phyloP scores from a whole-genome alignment of 2,888 invertebrate genomes.

The Parapristionchus giblindavisi region DNA sequence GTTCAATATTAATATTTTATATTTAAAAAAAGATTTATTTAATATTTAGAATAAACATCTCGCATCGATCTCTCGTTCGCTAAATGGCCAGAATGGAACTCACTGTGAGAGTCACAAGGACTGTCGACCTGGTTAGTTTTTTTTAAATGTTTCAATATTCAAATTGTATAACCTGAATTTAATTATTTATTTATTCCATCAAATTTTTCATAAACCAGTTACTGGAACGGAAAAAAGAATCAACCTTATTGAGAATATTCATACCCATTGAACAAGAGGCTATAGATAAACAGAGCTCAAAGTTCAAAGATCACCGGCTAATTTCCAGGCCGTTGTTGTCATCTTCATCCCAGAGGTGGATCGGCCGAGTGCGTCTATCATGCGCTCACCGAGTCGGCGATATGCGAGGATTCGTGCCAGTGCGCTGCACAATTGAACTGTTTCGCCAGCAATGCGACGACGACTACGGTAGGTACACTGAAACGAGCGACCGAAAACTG shows the following conservation, averaged over 20 bases:
- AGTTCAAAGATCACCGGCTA: too few relatives aligned
- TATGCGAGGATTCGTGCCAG: slow-evolving; percentile 21
- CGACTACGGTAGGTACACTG: slow-evolving; percentile 20
- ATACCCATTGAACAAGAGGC: neutral
- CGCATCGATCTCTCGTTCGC: slow-evolving; percentile 19
- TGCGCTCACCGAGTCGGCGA: neutral
- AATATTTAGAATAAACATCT: slow-evolving; percentile 5
- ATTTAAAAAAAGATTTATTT: too few relatives aligned
- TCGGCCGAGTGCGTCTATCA: slow-evolving; percentile 8
- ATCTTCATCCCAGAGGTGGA: neutral
- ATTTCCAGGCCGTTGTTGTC: slow-evolving; percentile 11
- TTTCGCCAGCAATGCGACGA: neutral
- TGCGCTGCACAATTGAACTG: slow-evolving; percentile 18
- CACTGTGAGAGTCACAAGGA: slow-evolving; percentile 3
- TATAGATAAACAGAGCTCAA: too few relatives aligned
- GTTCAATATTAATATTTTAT: too few relatives aligned
- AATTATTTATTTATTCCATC: neutral
- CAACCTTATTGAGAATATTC: too few relatives aligned
- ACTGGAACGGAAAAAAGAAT: too few relatives aligned
- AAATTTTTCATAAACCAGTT: neutral
- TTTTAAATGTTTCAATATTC: neutral
- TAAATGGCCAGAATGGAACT: slow-evolving; percentile 12
- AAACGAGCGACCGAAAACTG: neutral
- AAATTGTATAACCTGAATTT: neutral
- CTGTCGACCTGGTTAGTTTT: slow-evolving; percentile 3